phyloP scores from a whole-genome alignment of 2,797 vertebrate genomes.

The Sebastes iracundus region DNA sequence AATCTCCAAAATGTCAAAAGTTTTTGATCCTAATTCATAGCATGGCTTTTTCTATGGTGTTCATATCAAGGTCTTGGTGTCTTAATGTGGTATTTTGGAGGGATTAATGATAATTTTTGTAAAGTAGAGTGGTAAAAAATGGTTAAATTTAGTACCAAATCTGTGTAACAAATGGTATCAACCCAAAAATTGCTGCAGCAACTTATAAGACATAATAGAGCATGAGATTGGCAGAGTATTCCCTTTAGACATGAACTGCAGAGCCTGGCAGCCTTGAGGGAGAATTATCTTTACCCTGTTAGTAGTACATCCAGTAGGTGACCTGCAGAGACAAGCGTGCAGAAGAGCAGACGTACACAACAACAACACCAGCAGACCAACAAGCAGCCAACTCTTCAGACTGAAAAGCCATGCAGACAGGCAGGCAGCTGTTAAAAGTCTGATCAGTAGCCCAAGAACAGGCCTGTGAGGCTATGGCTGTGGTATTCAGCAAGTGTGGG shows the following conservation, averaged over 20 bases:
- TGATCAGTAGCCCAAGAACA: slow-evolving; percentile 39
- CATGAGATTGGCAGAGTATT: background rate
- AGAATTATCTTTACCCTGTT: background rate
- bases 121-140: too few species aligned
- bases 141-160: too few species aligned
- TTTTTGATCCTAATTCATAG: too few species aligned
- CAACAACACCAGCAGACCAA: background rate
- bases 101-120: too few species aligned
- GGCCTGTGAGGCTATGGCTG: slow-evolving; percentile 41
- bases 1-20: too few species aligned
- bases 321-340: slow-evolving; percentile 15
- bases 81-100: too few species aligned
- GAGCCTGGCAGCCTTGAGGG: background rate
- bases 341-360: background rate
- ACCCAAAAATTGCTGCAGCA: too few species aligned
- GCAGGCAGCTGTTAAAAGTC: slow-evolving; percentile 36
- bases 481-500: slow-evolving; percentile 73
- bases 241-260: background rate
- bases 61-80: too few species aligned
- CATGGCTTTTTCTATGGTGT: too few species aligned
- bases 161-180: too few species aligned
- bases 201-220: background rate
- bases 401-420: slow-evolving; percentile 30
- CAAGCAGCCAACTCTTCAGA: background rate
- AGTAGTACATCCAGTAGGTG: background rate